Evolutionary conservation across 2,797 vertebrate genomes (phyloP).

Genomic region (Xenentodon cancila): DNA sequence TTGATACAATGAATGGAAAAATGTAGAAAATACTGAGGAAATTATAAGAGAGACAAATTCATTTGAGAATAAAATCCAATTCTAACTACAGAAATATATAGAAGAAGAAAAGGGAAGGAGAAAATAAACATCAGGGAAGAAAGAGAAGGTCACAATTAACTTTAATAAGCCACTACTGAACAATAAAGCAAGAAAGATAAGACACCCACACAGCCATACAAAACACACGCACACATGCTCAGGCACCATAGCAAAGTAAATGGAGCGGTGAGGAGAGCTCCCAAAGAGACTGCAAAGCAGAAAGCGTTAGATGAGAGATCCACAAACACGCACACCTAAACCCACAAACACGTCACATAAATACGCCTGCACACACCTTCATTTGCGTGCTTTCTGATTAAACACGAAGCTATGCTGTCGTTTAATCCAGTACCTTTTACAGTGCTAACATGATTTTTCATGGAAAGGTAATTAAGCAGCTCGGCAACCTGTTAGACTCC

Average conservation of each 20-base stretch:
- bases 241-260: slow-evolving; percentile 43
- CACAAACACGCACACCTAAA: slow-evolving; percentile 14
- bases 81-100: no score
- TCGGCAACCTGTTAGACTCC: slow-evolving; percentile 59
- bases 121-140: slow-evolving; percentile 6
- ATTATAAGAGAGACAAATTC: no score
- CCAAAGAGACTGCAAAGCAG: slow-evolving; percentile 40
- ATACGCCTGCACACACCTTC: slow-evolving; percentile 15
- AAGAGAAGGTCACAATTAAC: slow-evolving; percentile 18
- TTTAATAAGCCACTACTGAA: slow-evolving; percentile 60
- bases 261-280: slow-evolving; percentile 45
- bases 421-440: slow-evolving; percentile 63
- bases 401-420: slow-evolving; percentile 53
- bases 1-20: no score
- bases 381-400: slow-evolving; percentile 26
- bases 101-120: no score
- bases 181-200: slow-evolving; percentile 48
- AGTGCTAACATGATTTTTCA: slow-evolving; percentile 66
- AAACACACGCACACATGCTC: slow-evolving; percentile 22
- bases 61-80: no score
- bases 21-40: no score
- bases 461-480: slow-evolving; percentile 69
- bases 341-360: neutral
- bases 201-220: slow-evolving; percentile 32
- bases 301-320: slow-evolving; percentile 39